A percentile compares a stretch with the other conserved stretches of the same genome.
phyloP scores from a whole-genome alignment of 2,113 vertebrate species.

The Myotis yumanensis region DNA sequence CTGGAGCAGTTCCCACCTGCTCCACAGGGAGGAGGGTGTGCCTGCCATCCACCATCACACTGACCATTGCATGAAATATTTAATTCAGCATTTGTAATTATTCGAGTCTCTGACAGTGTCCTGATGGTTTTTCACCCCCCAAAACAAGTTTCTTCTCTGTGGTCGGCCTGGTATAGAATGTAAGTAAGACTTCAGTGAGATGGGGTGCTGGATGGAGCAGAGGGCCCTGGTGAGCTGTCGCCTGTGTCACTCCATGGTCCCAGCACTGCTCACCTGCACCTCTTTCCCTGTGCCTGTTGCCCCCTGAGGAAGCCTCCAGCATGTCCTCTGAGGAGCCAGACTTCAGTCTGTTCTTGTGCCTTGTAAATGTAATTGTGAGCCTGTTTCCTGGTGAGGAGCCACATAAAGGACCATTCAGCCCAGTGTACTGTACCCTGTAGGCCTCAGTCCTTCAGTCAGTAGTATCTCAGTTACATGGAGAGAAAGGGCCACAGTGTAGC shows the following conservation, averaged over 20 bases:
- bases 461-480: background rate
- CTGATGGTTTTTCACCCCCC: constrained; percentile 59
- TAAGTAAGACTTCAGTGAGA: background rate
- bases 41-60: background rate
- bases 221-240: background rate
- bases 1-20: background rate
- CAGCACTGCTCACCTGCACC: background rate
- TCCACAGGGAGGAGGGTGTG: background rate
- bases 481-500: background rate
- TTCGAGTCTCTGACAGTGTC: background rate
- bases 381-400: background rate
- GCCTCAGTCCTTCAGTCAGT: background rate
- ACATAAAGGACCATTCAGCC: background rate
- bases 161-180: constrained; percentile 4
- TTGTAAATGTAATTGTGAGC: background rate
- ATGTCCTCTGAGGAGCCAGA: background rate
- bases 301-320: background rate
- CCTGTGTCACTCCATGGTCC: background rate
- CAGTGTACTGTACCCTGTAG: accelerated
- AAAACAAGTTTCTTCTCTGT: constrained; percentile 56
- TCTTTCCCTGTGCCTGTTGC: background rate
- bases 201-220: background rate
- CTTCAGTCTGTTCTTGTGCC: background rate
- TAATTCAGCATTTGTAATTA: background rate
- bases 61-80: background rate